Evolutionary conservation across 2,797 vertebrate genomes (phyloP).

Genomic region (Emys orbicularis): DNA sequence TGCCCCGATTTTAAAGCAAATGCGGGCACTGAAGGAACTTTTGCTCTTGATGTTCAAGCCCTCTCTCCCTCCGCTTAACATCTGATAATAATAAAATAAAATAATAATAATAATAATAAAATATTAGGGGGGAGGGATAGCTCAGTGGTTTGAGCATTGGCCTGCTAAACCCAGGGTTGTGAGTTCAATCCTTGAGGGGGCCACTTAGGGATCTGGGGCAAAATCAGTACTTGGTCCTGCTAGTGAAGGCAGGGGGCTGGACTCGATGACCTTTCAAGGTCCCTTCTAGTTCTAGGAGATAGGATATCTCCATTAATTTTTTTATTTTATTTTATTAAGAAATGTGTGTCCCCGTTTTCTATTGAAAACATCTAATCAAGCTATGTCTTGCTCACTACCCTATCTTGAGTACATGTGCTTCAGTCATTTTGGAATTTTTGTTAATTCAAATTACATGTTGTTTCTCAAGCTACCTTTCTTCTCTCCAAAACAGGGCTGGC

Average conservation of each 20-base stretch:
- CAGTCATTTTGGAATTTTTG: not conserved
- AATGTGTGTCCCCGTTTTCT: not conserved
- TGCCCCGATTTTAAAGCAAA: conserved; percentile 18
- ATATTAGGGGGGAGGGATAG: not conserved
- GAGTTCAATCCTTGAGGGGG: too few species aligned
- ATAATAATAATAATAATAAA: not conserved
- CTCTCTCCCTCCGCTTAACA: not conserved
- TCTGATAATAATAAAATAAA: not conserved
- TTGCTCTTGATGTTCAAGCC: not conserved
- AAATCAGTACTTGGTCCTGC: too few species aligned
- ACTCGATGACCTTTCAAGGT: too few species aligned
- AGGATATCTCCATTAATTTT: too few species aligned
- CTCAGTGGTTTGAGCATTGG: too few species aligned
- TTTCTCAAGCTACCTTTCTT: not conserved
- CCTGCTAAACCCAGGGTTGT: too few species aligned
- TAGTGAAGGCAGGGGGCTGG: too few species aligned
- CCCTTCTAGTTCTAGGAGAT: too few species aligned
- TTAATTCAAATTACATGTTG: not conserved
- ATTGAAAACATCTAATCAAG: not conserved
- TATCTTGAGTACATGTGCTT: not conserved
- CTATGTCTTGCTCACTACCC: not conserved
- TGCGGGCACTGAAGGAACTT: not conserved
- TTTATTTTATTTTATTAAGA: not conserved
- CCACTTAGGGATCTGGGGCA: too few species aligned
- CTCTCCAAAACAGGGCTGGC: not conserved